Evolutionary conservation across 30 jellyfish, hydroid and myxozoan species (phyloP).

Genomic region (Aurelia sp.): DNA sequence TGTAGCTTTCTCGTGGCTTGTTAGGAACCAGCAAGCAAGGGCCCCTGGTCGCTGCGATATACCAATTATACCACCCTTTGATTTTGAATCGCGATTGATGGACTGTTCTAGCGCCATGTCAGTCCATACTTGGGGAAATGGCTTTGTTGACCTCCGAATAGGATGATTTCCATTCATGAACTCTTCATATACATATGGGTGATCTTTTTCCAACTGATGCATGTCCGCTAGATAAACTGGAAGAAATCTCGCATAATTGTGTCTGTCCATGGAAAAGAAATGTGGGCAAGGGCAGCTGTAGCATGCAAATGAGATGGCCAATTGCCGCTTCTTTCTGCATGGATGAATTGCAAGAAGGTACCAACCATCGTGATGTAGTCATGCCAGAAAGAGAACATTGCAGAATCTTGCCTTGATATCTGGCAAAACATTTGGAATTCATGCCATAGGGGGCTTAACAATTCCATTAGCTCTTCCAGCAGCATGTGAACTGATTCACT

Average conservation of each 20-base stretch:
- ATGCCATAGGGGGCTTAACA: no score
- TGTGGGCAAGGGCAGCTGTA: slow-evolving; percentile 22
- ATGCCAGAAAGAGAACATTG: slow-evolving; percentile 16
- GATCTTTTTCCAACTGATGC: neutral
- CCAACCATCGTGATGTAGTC: slow-evolving; percentile 1
- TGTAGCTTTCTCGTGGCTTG: neutral
- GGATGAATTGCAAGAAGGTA: slow-evolving; percentile 21
- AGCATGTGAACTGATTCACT: no score
- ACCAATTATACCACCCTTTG: slow-evolving; percentile 26
- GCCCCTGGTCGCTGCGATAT: slow-evolving; percentile 17
- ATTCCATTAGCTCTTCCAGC: no score
- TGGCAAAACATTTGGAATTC: neutral
- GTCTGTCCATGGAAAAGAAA: slow-evolving; percentile 35
- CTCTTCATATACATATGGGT: no score
- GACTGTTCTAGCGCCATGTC: slow-evolving; percentile 35
- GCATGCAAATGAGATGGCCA: slow-evolving; percentile 2
- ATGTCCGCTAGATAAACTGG: slow-evolving; percentile 20
- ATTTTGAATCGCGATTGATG: slow-evolving; percentile 3
- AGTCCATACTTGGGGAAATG: slow-evolving; percentile 15
- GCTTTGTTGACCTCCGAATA: neutral
- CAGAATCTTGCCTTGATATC: neutral
- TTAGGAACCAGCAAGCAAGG: slow-evolving; percentile 4
- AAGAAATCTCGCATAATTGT: slow-evolving; percentile 12
- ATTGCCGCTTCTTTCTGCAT: slow-evolving; percentile 25
- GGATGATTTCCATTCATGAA: no score